These are phyloP conservation scores for Trialeurodes vaporariorum DNA, from an alignment of 1,140 invertebrate genomes.

Conservation along the genomic window DNA sequence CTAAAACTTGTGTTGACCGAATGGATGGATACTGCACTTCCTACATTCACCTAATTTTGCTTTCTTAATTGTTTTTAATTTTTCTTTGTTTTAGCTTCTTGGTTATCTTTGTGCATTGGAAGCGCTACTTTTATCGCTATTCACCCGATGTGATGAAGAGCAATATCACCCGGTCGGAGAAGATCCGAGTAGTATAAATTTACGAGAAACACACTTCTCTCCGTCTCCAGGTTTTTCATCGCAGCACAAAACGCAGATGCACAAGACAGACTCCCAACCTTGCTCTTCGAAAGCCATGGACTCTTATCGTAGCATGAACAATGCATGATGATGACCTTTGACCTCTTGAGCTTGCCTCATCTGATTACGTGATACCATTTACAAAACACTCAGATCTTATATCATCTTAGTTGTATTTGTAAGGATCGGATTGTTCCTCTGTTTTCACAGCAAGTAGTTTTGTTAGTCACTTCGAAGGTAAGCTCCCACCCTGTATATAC, in stretches of 20 bases:
- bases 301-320: neutral
- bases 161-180: conserved; percentile 38
- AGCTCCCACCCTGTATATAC: neutral
- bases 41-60: neutral
- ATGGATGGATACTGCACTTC: too few species aligned
- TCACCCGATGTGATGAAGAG: conserved; percentile 35
- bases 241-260: neutral
- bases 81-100: conserved; percentile 31
- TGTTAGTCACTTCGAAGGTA: neutral
- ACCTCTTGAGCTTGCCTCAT: neutral
- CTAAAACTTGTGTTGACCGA: too few species aligned
- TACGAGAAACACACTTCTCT: conserved; percentile 30
- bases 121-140: conserved; percentile 35
- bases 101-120: conserved; percentile 39
- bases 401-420: neutral
- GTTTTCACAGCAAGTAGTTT: neutral
- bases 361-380: too few species aligned
- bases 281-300: neutral
- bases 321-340: neutral
- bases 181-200: conserved; percentile 37
- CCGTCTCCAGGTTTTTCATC: neutral
- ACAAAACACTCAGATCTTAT: neutral
- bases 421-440: neutral
- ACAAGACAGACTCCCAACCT: neutral
- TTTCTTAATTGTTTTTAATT: conserved; percentile 4